A percentile compares a stretch with the other conserved stretches of the same genome.
phyloP scores from a whole-genome alignment of 2,797 vertebrate genomes.

The Psittacula derbiana region DNA sequence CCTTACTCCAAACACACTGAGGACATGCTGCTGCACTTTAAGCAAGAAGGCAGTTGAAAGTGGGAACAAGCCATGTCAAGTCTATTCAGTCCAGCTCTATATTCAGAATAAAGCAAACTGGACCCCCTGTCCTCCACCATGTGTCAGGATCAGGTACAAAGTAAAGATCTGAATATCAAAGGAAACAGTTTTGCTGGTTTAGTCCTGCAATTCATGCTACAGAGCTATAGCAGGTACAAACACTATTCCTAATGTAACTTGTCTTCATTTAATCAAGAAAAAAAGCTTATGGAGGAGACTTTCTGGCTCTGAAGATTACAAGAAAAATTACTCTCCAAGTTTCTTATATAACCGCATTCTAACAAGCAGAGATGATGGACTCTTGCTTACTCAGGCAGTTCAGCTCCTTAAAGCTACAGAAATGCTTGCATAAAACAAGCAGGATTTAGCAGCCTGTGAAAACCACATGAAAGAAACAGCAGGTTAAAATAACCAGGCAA shows the following conservation, averaged over 20 bases:
- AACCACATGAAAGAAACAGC: background rate
- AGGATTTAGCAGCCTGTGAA: background rate
- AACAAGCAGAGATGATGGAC: background rate
- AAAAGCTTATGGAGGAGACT: background rate
- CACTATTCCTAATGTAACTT: background rate
- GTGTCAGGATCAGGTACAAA: background rate
- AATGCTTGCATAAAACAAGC: background rate
- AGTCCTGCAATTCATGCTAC: background rate
- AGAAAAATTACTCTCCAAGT: background rate
- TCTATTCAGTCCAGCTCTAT: background rate
- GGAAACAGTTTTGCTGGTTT: background rate
- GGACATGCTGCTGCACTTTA: fast-evolving
- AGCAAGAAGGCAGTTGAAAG: background rate
- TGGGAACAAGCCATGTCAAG: background rate
- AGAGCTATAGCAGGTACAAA: background rate
- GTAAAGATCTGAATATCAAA: background rate
- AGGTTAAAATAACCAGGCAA: background rate
- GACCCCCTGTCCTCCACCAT: background rate
- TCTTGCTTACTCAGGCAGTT: background rate
- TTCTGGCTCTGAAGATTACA: background rate
- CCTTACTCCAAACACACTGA: background rate
- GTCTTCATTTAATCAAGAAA: background rate
- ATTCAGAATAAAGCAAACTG: background rate
- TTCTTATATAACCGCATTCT: background rate
- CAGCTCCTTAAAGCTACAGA: background rate